phyloP scores from a whole-genome alignment of 2,113 vertebrate species.

The Rhadina sibilatrix region DNA sequence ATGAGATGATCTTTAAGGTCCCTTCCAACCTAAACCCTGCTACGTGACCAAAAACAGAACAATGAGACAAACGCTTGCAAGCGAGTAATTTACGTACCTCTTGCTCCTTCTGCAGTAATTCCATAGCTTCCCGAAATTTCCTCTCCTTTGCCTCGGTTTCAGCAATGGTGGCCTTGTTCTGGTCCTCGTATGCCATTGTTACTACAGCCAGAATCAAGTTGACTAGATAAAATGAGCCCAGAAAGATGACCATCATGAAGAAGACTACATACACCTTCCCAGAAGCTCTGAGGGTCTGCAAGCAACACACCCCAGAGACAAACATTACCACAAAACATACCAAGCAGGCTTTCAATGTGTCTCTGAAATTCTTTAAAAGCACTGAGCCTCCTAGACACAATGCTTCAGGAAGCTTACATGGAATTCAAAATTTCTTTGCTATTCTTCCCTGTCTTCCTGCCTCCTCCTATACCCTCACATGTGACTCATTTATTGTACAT shows the following conservation, averaged over 20 bases:
- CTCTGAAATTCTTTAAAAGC: background rate
- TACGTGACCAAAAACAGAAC: background rate
- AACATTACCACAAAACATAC: background rate
- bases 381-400: background rate
- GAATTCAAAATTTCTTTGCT: background rate
- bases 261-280: conserved; percentile 96
- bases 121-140: conserved; percentile 84
- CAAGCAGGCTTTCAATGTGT: background rate
- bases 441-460: background rate
- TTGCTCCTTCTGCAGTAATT: conserved; percentile 84
- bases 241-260: conserved; percentile 96
- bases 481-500: fast-evolving
- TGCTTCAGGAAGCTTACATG: background rate
- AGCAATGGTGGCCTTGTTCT: conserved; percentile 93
- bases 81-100: conserved; percentile 70
- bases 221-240: conserved; percentile 97
- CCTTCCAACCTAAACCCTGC: background rate
- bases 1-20: background rate
- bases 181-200: conserved; percentile 96
- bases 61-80: background rate
- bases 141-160: conserved; percentile 89
- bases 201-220: conserved; percentile 98
- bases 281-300: conserved; percentile 90
- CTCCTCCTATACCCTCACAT: fast-evolving
- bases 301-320: conserved; percentile 28